Conservation (phyloP, 1,140 invertebrate species). For the Drosophila azteca region DNA sequence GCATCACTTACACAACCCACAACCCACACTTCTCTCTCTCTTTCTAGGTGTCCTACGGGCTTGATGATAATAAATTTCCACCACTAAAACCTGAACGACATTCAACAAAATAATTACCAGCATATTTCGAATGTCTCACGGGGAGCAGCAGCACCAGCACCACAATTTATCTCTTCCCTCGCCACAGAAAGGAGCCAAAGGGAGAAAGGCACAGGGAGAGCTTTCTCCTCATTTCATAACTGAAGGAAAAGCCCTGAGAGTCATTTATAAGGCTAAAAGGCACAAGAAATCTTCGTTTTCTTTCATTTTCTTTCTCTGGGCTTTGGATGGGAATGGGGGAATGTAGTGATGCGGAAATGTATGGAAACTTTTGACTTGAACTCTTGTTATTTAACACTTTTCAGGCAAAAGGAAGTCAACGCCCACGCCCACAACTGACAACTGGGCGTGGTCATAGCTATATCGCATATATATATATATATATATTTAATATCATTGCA, state of each 20-base stretch:
- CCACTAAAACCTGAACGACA: slow-evolving; percentile 71
- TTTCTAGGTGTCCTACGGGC: slow-evolving; percentile 23
- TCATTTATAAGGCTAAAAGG: slow-evolving; percentile 60
- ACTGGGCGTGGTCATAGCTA: slow-evolving; percentile 32
- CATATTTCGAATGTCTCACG: slow-evolving; percentile 74
- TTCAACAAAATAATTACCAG: slow-evolving; percentile 79
- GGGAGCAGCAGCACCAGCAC: slow-evolving; percentile 11
- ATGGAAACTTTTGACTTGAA: slow-evolving; percentile 39
- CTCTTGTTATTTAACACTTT: slow-evolving; percentile 63
- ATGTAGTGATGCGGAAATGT: too few relatives aligned
- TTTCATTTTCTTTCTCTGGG: not conserved
- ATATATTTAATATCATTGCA: slow-evolving; percentile 35
- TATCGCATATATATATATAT: slow-evolving; percentile 11
- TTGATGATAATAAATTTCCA: slow-evolving; percentile 62
- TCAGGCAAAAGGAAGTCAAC: slow-evolving; percentile 27
- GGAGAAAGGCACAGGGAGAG: slow-evolving; percentile 6
- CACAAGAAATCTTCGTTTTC: slow-evolving; percentile 24
- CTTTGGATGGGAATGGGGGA: not conserved
- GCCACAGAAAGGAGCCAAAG: not conserved
- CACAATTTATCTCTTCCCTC: slow-evolving; percentile 58
- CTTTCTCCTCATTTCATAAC: slow-evolving; percentile 60
- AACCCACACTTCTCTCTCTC: slow-evolving; percentile 59
- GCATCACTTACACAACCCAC: slow-evolving; percentile 41
- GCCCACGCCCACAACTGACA: slow-evolving; percentile 26
- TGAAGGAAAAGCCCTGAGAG: slow-evolving; percentile 42